phyloP scores from a whole-genome alignment of 2,888 invertebrate species.

The Zeuzera pyrina region DNA sequence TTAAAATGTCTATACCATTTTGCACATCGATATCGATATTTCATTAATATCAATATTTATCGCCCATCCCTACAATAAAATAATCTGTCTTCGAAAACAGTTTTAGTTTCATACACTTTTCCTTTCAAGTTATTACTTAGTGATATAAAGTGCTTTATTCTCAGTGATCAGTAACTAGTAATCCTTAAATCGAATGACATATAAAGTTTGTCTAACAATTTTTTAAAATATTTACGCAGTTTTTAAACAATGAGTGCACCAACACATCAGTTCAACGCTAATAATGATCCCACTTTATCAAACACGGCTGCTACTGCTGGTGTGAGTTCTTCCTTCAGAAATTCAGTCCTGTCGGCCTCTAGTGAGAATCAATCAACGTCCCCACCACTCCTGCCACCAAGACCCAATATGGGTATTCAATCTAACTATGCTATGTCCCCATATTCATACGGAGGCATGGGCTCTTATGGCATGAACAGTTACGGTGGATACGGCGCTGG shows the following conservation, averaged over 20 bases:
- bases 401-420: constrained; percentile 37
- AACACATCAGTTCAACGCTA: constrained; percentile 34
- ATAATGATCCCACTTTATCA: constrained; percentile 35
- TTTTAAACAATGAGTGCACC: constrained; percentile 45
- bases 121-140: no score
- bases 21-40: no score
- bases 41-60: no score
- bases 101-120: no score
- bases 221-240: background rate
- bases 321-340: constrained; percentile 32
- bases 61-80: no score
- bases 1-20: no score
- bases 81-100: no score
- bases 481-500: constrained; percentile 30
- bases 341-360: constrained; percentile 37
- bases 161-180: no score
- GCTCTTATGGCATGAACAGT: constrained; percentile 20
- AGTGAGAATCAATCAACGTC: constrained; percentile 16
- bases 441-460: constrained; percentile 24
- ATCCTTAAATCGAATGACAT: no score
- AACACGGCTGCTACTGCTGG: constrained; percentile 29
- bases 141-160: no score
- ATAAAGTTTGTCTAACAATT: background rate
- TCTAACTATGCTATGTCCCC: constrained; percentile 37
- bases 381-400: constrained; percentile 45